phyloP scores from a whole-genome alignment of 2,113 vertebrate genomes.

The Miniopterus natalensis region DNA sequence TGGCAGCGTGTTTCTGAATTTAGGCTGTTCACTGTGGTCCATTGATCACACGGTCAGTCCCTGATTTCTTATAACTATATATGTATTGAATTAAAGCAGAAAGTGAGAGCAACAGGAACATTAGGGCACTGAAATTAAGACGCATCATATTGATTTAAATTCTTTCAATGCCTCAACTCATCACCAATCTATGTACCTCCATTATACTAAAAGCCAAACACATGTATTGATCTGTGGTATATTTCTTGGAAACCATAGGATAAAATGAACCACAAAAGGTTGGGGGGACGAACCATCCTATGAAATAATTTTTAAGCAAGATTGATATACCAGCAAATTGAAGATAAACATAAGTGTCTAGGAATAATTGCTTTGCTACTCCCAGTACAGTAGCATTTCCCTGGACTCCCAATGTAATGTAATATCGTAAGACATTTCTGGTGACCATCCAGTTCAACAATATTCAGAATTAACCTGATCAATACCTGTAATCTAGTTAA shows the following conservation, averaged over 20 bases:
- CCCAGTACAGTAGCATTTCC: background rate
- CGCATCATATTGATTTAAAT: constrained; percentile 61
- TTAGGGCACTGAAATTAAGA: constrained; percentile 51
- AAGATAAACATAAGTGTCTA: constrained; percentile 18
- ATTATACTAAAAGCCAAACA: constrained; percentile 77
- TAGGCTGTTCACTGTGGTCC: background rate
- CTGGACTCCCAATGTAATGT: background rate
- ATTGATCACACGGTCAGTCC: background rate
- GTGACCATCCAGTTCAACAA: background rate
- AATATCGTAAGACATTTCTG: background rate
- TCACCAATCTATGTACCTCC: constrained; percentile 20
- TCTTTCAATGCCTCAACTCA: constrained; percentile 23
- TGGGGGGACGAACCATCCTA: constrained; percentile 34
- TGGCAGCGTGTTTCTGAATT: background rate
- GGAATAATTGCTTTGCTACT: constrained; percentile 8
- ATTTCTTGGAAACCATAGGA: constrained; percentile 74
- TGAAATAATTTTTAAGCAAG: constrained; percentile 73
- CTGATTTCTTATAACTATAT: constrained; percentile 6
- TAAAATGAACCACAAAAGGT: constrained; percentile 48
- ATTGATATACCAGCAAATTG: constrained; percentile 63
- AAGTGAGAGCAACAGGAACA: background rate
- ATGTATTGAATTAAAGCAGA: background rate
- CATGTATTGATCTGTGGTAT: constrained; percentile 72
- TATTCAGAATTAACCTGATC: constrained; percentile 16
- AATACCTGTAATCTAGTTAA: constrained; percentile 1